A percentile compares a stretch with the other conserved stretches of the same genome.
phyloP scores from a whole-genome alignment of 2,113 vertebrate species.

The Corythornis vintsioides region DNA sequence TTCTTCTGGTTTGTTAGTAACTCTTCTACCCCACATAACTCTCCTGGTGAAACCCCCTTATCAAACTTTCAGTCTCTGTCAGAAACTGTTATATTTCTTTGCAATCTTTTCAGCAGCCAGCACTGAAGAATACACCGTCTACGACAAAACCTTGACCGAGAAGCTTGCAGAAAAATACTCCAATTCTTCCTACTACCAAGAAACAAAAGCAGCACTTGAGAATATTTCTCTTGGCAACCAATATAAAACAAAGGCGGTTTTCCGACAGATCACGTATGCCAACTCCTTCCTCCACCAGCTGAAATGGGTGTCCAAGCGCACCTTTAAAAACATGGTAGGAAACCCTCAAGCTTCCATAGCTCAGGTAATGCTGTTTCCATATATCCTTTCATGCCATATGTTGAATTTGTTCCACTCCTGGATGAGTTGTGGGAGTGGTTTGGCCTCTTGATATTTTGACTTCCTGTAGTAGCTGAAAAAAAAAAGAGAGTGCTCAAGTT shows the following conservation, averaged over 20 bases:
- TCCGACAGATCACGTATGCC: conserved; percentile 80
- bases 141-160: conserved; percentile 76
- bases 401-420: background rate
- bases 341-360: conserved; percentile 93
- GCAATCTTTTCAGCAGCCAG: conserved; percentile 28
- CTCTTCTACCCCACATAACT: background rate
- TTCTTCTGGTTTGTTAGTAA: background rate
- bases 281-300: conserved; percentile 90
- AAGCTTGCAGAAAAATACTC: conserved; percentile 81
- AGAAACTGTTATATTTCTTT: rapidly evolving
- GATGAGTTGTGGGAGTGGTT: background rate
- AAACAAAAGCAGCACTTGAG: conserved; percentile 79
- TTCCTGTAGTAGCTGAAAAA: background rate
- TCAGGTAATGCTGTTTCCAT: conserved; percentile 76
- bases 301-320: conserved; percentile 87
- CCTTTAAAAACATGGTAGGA: conserved; percentile 87
- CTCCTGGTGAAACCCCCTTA: background rate
- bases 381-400: rapidly evolving
- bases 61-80: background rate
- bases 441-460: background rate
- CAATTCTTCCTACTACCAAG: conserved; percentile 66
- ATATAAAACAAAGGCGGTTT: conserved; percentile 11
- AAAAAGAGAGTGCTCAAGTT: background rate
- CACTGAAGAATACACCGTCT: background rate
- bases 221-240: conserved; percentile 65